phyloP scores from a whole-genome alignment of 2,113 vertebrate species.

The Alligator mississippiensis region DNA sequence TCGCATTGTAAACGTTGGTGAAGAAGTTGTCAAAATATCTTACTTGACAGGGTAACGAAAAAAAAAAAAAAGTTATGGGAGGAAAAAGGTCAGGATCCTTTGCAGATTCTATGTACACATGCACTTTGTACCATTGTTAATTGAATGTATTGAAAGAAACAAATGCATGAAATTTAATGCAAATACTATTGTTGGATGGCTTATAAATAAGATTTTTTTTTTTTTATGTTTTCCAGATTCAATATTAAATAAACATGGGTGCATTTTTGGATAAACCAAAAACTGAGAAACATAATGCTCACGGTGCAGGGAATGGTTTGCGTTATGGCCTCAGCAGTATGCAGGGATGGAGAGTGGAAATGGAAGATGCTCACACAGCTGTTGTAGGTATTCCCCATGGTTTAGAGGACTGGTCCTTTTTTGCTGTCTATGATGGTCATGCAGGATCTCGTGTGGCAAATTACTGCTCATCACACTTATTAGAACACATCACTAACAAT shows the following conservation, averaged over 20 bases:
- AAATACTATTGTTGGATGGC: background rate
- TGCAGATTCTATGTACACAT: background rate
- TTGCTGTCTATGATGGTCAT: slow-evolving; percentile 97
- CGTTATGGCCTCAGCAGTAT: slow-evolving; percentile 97
- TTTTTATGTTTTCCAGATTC: slow-evolving; percentile 78
- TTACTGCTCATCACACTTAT: slow-evolving; percentile 94
- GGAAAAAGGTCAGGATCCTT: too few species aligned
- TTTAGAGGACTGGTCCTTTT: slow-evolving; percentile 97
- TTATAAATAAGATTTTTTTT: slow-evolving; percentile 43
- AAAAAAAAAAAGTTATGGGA: background rate
- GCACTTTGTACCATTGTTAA: background rate
- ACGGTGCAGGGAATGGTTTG: slow-evolving; percentile 93
- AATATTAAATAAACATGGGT: slow-evolving; percentile 93
- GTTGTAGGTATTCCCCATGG: slow-evolving; percentile 93
- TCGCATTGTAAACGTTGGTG: background rate
- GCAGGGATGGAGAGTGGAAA: slow-evolving; percentile 99
- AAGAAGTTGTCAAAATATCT: background rate
- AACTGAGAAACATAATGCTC: slow-evolving; percentile 96
- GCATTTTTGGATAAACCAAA: slow-evolving; percentile 99
- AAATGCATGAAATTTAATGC: background rate
- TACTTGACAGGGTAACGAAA: background rate
- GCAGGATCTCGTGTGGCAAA: slow-evolving; percentile 98
- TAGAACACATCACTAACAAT: slow-evolving; percentile 96
- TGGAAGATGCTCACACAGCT: slow-evolving; percentile 98
- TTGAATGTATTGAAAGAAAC: background rate